Evolutionary conservation across 2,888 invertebrate species (phyloP).

Genomic region (Caprella mutica): DNA sequence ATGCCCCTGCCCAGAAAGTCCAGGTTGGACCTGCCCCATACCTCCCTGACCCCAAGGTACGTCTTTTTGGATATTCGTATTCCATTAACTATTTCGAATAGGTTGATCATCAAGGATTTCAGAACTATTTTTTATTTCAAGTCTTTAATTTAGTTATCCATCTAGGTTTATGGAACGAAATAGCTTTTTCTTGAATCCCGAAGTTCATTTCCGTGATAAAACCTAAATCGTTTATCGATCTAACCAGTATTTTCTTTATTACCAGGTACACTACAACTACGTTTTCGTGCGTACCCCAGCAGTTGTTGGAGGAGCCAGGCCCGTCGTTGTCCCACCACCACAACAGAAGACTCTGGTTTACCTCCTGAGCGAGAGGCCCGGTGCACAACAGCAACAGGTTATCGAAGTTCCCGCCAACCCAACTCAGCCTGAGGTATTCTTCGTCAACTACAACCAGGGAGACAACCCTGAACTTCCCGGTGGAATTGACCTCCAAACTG

Average conservation of each 20-base stretch:
- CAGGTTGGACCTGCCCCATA: neutral
- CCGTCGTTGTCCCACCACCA: constrained; percentile 22
- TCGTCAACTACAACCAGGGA: constrained; percentile 19
- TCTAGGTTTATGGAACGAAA: too few relatives aligned
- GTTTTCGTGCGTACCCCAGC: constrained; percentile 10
- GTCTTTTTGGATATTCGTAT: too few relatives aligned
- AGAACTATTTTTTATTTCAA: too few relatives aligned
- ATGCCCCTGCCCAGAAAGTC: constrained; percentile 6
- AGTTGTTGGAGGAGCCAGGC: constrained; percentile 1
- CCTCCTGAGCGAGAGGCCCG: constrained; percentile 23
- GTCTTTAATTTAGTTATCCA: too few relatives aligned
- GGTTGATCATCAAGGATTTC: too few relatives aligned
- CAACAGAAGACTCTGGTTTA: constrained; percentile 26
- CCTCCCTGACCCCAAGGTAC: constrained; percentile 8
- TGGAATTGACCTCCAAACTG: constrained; percentile 22
- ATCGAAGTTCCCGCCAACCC: constrained; percentile 21
- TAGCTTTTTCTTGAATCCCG: too few relatives aligned
- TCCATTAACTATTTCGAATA: too few relatives aligned
- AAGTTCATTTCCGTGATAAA: too few relatives aligned
- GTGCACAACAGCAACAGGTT: constrained; percentile 9
- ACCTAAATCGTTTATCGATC: too few relatives aligned
- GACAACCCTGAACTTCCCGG: constrained; percentile 29
- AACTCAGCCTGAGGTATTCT: constrained; percentile 10
- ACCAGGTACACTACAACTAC: constrained; percentile 10
- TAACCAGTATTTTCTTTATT: neutral